Percentiles rank a stretch among this genome's conserved stretches.
These are phyloP conservation scores for Felis catus DNA, from an alignment of 2,113 vertebrate species.

Conservation along the genomic window DNA sequence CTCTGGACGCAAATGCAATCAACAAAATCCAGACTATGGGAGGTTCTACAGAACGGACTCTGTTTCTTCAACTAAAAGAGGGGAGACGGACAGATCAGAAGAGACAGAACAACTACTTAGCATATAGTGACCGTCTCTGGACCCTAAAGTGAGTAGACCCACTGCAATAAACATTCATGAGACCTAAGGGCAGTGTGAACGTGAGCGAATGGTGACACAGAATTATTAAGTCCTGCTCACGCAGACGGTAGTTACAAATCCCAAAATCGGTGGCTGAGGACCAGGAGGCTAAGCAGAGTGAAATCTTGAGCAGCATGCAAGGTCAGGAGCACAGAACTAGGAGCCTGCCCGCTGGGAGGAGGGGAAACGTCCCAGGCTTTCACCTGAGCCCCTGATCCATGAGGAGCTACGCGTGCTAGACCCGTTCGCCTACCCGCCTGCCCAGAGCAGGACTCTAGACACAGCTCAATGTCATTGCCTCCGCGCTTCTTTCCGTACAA, in stretches of 20 bases:
- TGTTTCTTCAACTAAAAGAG: neutral
- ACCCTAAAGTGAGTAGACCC: neutral
- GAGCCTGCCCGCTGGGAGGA: neutral
- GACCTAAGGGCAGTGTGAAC: neutral
- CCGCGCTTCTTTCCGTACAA: neutral
- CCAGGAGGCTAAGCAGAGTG: neutral
- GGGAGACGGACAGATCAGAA: neutral
- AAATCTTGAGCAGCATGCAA: neutral
- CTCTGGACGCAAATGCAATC: neutral
- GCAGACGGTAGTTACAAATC: neutral
- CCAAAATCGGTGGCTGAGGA: neutral
- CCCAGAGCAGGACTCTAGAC: neutral
- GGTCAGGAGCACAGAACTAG: neutral
- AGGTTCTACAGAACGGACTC: neutral
- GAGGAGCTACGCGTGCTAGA: rapidly evolving
- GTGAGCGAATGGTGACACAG: neutral
- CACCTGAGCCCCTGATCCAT: neutral
- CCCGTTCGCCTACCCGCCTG: neutral
- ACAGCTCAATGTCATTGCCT: neutral
- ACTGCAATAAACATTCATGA: neutral
- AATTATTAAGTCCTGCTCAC: neutral
- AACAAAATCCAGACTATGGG: neutral
- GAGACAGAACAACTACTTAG: neutral
- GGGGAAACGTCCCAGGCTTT: neutral
- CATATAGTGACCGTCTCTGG: neutral